Evolutionary conservation across 2,797 vertebrate species (phyloP).

Genomic region (Chloroceryle inda): DNA sequence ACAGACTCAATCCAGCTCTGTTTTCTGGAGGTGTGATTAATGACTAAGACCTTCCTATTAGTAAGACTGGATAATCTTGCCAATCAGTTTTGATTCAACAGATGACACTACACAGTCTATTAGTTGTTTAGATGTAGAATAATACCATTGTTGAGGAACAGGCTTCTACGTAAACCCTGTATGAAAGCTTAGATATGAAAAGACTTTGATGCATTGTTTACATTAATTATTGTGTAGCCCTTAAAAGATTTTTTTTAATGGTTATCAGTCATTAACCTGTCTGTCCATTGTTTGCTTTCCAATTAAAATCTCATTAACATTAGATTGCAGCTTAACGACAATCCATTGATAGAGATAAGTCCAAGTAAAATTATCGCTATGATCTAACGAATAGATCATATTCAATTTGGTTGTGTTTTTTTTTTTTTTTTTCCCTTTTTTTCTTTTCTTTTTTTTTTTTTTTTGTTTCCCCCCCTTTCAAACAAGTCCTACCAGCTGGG

Average conservation of each 20-base stretch:
- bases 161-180: conserved; percentile 22
- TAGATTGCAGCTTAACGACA: conserved; percentile 10
- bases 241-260: not conserved
- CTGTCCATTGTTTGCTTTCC: conserved; percentile 41
- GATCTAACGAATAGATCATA: not conserved
- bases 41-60: conserved; percentile 59
- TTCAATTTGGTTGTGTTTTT: too few species aligned
- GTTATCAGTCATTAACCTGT: conserved; percentile 39
- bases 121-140: conserved; percentile 74
- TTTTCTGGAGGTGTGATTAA: conserved; percentile 70
- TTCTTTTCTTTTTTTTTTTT: not conserved
- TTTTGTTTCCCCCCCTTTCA: not conserved
- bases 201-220: conserved; percentile 72
- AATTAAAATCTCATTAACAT: conserved; percentile 57
- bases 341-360: not conserved
- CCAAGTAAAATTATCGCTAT: not conserved
- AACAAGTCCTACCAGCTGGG: not conserved
- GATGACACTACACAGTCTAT: conserved; percentile 41
- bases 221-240: conserved; percentile 21
- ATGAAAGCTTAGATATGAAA: conserved; percentile 55
- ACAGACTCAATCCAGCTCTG: not conserved
- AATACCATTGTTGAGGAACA: conserved; percentile 66
- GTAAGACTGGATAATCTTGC: conserved; percentile 61
- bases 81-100: conserved; percentile 69
- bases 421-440: too few species aligned